Percentiles rank a stretch among this genome's conserved stretches.
Evolutionary conservation across 2,113 vertebrate species (phyloP).

Genomic region (Platichthys flesus): DNA sequence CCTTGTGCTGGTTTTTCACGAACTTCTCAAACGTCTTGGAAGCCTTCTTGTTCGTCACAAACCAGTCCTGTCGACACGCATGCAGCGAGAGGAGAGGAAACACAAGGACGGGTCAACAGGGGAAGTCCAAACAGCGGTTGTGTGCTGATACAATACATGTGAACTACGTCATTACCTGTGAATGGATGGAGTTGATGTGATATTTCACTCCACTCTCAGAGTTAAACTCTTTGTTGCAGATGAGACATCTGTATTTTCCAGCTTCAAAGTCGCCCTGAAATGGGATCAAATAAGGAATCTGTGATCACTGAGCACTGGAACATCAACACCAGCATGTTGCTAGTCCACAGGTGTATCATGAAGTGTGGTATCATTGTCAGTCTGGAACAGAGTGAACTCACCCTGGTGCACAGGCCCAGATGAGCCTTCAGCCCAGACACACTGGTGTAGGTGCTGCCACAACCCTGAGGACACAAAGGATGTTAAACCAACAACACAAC

Average conservation of each 20-base stretch:
- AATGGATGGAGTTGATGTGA: constrained; percentile 94
- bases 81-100: not conserved
- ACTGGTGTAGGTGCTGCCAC: constrained; percentile 90
- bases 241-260: constrained; percentile 93
- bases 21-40: constrained; percentile 90
- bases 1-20: constrained; percentile 86
- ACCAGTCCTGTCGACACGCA: constrained; percentile 87
- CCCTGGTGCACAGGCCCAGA: constrained; percentile 91
- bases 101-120: not conserved
- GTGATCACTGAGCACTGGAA: too few species aligned
- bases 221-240: constrained; percentile 94
- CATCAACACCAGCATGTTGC: too few species aligned
- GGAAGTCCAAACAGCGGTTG: not conserved
- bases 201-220: constrained; percentile 98
- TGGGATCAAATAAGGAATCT: constrained; percentile 13
- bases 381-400: constrained; percentile 44
- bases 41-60: constrained; percentile 87
- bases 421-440: constrained; percentile 96
- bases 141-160: not conserved
- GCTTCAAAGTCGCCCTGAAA: constrained; percentile 91
- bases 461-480: constrained; percentile 83
- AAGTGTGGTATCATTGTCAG: too few species aligned
- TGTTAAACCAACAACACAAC: not conserved
- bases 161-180: constrained; percentile 83
- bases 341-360: too few species aligned